phyloP scores from a whole-genome alignment of 37 sponge, comb jelly and placozoan species.

The Oscarella lobularis region DNA sequence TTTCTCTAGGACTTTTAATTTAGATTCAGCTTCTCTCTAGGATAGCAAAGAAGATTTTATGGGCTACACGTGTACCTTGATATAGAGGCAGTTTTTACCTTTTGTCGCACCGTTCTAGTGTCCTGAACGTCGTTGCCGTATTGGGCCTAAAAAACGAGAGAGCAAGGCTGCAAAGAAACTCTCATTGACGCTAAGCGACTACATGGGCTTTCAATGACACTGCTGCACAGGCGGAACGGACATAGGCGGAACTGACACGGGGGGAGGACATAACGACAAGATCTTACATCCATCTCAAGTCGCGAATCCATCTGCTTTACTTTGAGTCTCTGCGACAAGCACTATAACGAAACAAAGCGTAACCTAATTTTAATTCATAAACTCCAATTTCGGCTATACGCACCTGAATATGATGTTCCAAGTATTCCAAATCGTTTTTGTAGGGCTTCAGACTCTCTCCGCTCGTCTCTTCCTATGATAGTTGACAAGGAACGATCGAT shows the following conservation, averaged over 20 bases:
- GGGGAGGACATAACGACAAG: constrained; percentile 2
- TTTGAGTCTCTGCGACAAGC: constrained; percentile 31
- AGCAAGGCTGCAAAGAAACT: background rate
- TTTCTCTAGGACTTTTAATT: constrained; percentile 31
- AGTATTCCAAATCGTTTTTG: constrained; percentile 72
- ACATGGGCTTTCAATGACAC: too few species aligned
- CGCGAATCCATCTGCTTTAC: constrained; percentile 53
- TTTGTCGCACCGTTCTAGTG: constrained; percentile 33
- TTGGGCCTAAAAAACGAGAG: constrained; percentile 13
- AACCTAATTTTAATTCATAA: too few species aligned
- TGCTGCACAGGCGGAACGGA: too few species aligned
- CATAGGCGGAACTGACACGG: too few species aligned
- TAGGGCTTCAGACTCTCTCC: constrained; percentile 50
- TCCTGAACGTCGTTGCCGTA: constrained; percentile 40
- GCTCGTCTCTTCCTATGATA: constrained; percentile 14
- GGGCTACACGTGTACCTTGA: background rate
- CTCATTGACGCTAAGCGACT: too few species aligned
- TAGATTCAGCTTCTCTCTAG: constrained; percentile 57
- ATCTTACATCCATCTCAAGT: constrained; percentile 50
- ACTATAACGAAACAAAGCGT: constrained; percentile 7
- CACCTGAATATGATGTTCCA: constrained; percentile 62
- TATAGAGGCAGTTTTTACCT: too few species aligned
- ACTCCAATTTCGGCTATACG: too few species aligned
- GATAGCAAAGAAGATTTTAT: background rate
- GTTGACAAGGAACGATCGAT: too few species aligned